phyloP scores from a whole-genome alignment of 2,888 invertebrate genomes.

The Limnephilus marmoratus region DNA sequence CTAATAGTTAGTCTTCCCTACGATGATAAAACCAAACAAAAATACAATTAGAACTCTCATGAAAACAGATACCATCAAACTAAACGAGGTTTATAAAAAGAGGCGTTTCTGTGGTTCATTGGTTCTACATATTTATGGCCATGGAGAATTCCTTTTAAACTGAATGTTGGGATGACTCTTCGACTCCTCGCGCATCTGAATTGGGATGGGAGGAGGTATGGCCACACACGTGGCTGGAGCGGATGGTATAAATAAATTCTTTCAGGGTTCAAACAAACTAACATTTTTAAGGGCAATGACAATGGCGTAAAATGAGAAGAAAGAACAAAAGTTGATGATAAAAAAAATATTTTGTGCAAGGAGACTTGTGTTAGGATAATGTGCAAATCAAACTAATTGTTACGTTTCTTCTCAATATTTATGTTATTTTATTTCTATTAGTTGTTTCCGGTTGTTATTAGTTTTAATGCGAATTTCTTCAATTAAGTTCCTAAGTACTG shows the following conservation, averaged over 20 bases:
- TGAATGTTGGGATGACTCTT: not conserved
- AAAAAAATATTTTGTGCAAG: too few relatives aligned
- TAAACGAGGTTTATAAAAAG: not conserved
- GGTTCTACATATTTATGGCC: not conserved
- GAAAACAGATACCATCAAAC: not conserved
- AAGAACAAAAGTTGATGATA: not conserved
- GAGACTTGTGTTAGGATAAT: too few relatives aligned
- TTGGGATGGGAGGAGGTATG: not conserved
- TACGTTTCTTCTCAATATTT: too few relatives aligned
- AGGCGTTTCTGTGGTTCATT: not conserved
- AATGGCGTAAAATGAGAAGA: not conserved
- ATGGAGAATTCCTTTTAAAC: not conserved
- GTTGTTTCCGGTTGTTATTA: too few relatives aligned
- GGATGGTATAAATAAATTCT: not conserved
- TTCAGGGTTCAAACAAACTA: not conserved
- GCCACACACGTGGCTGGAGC: slow-evolving; percentile 27
- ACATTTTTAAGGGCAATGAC: slow-evolving; percentile 19
- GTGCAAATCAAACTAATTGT: too few relatives aligned
- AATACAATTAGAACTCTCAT: not conserved
- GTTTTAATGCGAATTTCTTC: too few relatives aligned
- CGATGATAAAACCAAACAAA: not conserved
- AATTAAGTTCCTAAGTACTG: too few relatives aligned
- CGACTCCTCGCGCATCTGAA: not conserved
- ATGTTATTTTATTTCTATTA: too few relatives aligned
- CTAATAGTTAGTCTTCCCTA: not conserved